These are phyloP conservation scores for Dolichallabes microphthalmus DNA, from an alignment of 2,113 vertebrate species.

Conservation along the genomic window DNA sequence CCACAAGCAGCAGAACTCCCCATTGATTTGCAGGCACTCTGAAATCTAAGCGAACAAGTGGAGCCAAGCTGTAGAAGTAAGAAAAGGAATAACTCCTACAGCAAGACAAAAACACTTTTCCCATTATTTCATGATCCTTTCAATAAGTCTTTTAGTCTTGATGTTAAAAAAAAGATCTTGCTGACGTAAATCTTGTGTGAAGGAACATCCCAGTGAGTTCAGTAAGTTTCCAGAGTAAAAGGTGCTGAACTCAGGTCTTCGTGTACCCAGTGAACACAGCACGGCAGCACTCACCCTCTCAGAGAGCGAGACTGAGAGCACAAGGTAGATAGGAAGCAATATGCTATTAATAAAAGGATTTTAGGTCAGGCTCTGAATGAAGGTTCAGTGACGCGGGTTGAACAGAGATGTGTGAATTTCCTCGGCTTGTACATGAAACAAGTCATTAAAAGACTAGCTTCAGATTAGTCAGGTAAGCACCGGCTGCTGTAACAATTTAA, in stretches of 20 bases:
- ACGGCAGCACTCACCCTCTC: conserved; percentile 2
- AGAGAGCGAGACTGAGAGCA: background rate
- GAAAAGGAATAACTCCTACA: background rate
- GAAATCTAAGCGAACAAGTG: background rate
- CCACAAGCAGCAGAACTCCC: background rate
- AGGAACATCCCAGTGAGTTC: background rate
- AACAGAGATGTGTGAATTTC: background rate
- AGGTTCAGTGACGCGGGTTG: background rate
- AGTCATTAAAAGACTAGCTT: background rate
- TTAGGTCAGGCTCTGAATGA: background rate
- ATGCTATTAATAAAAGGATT: background rate
- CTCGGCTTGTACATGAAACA: background rate
- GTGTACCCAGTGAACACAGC: background rate
- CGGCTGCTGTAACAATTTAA: too few species aligned
- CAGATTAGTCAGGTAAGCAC: background rate
- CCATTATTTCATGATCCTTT: background rate
- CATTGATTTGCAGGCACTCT: background rate
- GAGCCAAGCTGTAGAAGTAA: background rate
- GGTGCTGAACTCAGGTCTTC: background rate
- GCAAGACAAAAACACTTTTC: background rate
- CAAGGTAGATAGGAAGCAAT: background rate
- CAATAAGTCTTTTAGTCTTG: background rate
- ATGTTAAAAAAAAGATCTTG: background rate
- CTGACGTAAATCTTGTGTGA: conserved; percentile 2
- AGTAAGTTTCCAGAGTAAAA: background rate